These are phyloP conservation scores for Otis tarda DNA, from an alignment of 2,113 vertebrate species.

Conservation along the genomic window DNA sequence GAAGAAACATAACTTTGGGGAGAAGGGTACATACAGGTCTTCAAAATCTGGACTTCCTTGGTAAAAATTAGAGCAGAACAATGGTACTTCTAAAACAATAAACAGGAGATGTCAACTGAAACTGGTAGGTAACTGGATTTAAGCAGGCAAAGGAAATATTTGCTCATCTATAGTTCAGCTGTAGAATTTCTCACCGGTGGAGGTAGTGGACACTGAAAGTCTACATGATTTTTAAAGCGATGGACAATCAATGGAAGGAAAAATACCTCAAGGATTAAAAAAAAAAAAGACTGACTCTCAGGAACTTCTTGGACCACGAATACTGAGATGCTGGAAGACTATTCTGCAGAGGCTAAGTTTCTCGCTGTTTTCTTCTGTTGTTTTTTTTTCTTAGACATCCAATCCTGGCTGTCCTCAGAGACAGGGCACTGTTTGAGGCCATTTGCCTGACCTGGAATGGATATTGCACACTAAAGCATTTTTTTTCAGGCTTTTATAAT, in stretches of 20 bases:
- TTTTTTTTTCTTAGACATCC: not conserved
- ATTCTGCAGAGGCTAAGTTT: not conserved
- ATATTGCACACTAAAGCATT: not conserved
- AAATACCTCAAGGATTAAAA: not conserved
- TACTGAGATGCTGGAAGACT: not conserved
- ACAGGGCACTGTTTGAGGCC: not conserved
- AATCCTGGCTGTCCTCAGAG: not conserved
- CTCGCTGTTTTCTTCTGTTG: accelerated
- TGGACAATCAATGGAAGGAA: not conserved
- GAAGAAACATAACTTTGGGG: not conserved
- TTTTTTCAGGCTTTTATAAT: constrained; percentile 16
- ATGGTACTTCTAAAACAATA: not conserved
- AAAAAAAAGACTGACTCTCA: not conserved
- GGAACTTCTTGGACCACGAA: not conserved
- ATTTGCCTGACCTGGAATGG: not conserved
- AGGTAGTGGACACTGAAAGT: not conserved
- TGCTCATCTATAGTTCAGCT: not conserved
- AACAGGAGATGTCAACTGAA: not conserved
- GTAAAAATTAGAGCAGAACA: not conserved
- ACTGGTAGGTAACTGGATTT: not conserved
- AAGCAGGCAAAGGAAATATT: not conserved
- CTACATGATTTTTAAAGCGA: not conserved
- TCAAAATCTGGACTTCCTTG: not conserved
- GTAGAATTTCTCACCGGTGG: not conserved
- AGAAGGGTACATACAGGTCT: not conserved